Evolutionary conservation across 2,797 vertebrate species (phyloP).

Genomic region (Pangasius djambal): DNA sequence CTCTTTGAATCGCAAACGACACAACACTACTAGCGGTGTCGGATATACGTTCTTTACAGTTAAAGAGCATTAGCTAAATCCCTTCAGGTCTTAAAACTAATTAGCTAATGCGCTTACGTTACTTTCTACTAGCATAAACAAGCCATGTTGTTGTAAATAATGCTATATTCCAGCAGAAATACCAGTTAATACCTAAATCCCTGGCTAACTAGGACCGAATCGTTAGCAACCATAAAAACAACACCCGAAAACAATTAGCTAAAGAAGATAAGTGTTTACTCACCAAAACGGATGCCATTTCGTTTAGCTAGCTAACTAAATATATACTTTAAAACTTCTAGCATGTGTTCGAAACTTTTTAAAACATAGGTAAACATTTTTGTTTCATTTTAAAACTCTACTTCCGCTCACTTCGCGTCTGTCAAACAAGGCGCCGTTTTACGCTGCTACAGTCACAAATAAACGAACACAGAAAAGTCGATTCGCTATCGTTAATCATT

Average conservation of each 20-base stretch:
- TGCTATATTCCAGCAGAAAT: neutral
- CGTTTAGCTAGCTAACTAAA: neutral
- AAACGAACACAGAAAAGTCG: conserved; percentile 60
- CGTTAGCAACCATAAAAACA: neutral
- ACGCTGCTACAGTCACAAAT: conserved; percentile 61
- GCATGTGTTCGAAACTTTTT: neutral
- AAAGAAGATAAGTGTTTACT: conserved; percentile 35
- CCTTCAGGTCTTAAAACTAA: neutral
- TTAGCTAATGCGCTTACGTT: conserved; percentile 15
- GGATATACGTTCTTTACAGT: neutral
- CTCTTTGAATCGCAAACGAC: neutral
- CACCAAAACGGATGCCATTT: conserved; percentile 77
- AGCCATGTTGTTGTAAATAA: neutral
- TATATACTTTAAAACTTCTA: neutral
- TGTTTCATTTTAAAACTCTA: conserved; percentile 19
- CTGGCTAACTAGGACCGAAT: neutral
- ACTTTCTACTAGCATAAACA: neutral
- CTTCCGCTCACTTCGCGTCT: conserved; percentile 51
- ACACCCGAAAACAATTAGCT: neutral
- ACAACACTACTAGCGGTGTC: neutral
- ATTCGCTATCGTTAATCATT: neutral
- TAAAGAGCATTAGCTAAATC: neutral
- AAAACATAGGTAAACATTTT: conserved; percentile 10
- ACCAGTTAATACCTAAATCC: neutral
- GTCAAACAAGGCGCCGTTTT: conserved; percentile 63